A percentile compares a stretch with the other conserved stretches of the same genome.
Evolutionary conservation across 1,140 invertebrate species (phyloP).

Genomic region (Leucophenga varia): DNA sequence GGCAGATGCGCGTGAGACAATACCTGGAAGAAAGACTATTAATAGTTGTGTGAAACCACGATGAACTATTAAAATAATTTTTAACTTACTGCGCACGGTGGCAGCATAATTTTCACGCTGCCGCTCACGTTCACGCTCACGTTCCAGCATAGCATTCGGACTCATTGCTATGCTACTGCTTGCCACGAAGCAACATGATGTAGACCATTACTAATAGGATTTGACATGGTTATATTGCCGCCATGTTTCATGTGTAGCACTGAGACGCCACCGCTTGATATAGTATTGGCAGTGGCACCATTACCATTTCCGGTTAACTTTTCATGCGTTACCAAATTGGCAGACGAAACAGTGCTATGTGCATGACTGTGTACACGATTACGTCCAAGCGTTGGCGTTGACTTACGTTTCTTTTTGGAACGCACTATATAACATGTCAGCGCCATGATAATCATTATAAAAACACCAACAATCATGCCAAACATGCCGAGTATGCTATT

Average conservation of each 20-base stretch:
- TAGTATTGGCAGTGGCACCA: slow-evolving; percentile 23
- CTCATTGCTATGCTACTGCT: slow-evolving; percentile 58
- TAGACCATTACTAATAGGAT: slow-evolving; percentile 49
- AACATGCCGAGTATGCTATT: slow-evolving; percentile 47
- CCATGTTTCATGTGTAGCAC: slow-evolving; percentile 51
- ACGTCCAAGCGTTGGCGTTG: slow-evolving; percentile 26
- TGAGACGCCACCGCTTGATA: slow-evolving; percentile 42
- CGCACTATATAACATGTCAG: slow-evolving; percentile 50
- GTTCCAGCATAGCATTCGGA: slow-evolving; percentile 36
- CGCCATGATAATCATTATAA: slow-evolving; percentile 45
- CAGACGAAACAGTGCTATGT: slow-evolving; percentile 48
- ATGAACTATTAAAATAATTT: too few relatives aligned
- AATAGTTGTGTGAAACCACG: too few relatives aligned
- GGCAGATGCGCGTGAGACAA: slow-evolving; percentile 52
- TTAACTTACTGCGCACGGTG: slow-evolving; percentile 55
- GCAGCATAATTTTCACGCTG: slow-evolving; percentile 53
- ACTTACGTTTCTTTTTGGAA: slow-evolving; percentile 43
- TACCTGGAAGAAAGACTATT: slow-evolving; percentile 52
- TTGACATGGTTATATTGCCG: slow-evolving; percentile 44
- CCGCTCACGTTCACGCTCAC: slow-evolving; percentile 42
- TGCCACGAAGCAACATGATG: slow-evolving; percentile 46
- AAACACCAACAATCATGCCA: slow-evolving; percentile 42
- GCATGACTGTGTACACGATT: slow-evolving; percentile 54
- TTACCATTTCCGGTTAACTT: slow-evolving; percentile 44
- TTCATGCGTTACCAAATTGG: slow-evolving; percentile 51